Evolutionary conservation across 2,797 vertebrate species (phyloP), one percentile per base, ranked within the genome.

Genomic region (Paratrypauchen microcephalus): DNA sequence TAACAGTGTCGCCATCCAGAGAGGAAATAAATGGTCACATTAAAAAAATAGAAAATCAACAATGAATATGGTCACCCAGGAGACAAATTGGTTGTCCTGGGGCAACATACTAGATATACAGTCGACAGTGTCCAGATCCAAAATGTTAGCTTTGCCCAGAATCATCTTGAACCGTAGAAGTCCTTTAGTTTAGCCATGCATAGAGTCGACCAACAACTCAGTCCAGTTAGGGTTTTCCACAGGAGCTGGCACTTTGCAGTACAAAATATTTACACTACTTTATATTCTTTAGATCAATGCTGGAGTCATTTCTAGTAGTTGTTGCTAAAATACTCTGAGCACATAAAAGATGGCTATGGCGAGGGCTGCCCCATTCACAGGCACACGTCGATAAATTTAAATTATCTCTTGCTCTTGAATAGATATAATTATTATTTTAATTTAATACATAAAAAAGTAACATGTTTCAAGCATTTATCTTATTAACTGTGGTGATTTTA

Each of bases 1-100:
- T 87, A 93, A 93, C 84, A 86, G 88, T 88, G 91, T 92, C 88
- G 91, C 88, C 92, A 92, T 87, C 91, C 90, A 91, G 84, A 87
- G 84, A 87, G 85, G 86, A 86, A 77, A 76, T 77, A 80, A 86
- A 93, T 91, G 91, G 85, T 84, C 90, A 94, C 91, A 91, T 60
- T 93, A 92, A 93, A 93, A 94, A 93, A 93, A 93, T 92, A 93
- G 75, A 93, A 93, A 94, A 93, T 92, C 78, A 93, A 93, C 89
- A 89, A 92, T 89, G 90, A 90, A 87, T 89, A 89, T 89, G 91
- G 88, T 82, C 68, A 88, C 82, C 86, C 75, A 41, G 84, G 83
- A 71, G 83, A 70, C 73, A 57, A 75, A 80, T 83, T 82, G 85
- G 80, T 74, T 30, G 76, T 89, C 89, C 89, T 78, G 83, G 84